Base-by-base conservation (phyloP, 1,140 invertebrate species). In the Drosophila serrata region DNA sequence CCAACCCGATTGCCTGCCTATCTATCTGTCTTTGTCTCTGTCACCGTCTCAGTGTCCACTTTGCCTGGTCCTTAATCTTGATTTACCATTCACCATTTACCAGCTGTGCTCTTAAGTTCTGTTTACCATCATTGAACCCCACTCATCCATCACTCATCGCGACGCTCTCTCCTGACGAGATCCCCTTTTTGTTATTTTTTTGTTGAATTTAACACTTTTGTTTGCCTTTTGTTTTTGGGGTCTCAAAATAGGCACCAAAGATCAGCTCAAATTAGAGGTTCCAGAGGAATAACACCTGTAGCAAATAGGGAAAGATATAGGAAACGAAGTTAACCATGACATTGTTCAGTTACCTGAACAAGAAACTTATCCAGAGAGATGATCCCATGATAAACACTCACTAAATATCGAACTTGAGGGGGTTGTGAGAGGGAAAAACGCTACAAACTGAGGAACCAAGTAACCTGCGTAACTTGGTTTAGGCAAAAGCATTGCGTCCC, bases 71-170 rank as follows among this genome's bases (percentile, higher is more conserved):
- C 63, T 68, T 45, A 60, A 57, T 58, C 67, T 74, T 67, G 40
- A 64, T 68, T 53, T 53, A 55, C 19, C 51, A 55, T 37, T 55
- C 19, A 22, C 49, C 17, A 53, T 35, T 22, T 61, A 42, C 58
- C 62, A 69, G 69, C 67, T 81, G 77, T 74, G 73, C 59, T 85
- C 67, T 74, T 81, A 68, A 82, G 65, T 82, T 87, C 51, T 62
- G 31, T 59, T 72, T 35, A 48, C 33, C 35, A 72, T 55, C 45
- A 67, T 67, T 51, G 15, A 55, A 29, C 19, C 35, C 63, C 46
- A 69, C 46, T 70, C 67, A 72, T 69, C 64, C 42, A 72, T 59
- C 68, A 72, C 40, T 42, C 69, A 73, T 73, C 43, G 33, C 43
- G 64, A 60, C 51, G 46, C 39, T 53, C 49, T 63, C 33, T 62